Evolutionary conservation across 2,888 invertebrate genomes (phyloP).

Genomic region (Drosophila falleni): DNA sequence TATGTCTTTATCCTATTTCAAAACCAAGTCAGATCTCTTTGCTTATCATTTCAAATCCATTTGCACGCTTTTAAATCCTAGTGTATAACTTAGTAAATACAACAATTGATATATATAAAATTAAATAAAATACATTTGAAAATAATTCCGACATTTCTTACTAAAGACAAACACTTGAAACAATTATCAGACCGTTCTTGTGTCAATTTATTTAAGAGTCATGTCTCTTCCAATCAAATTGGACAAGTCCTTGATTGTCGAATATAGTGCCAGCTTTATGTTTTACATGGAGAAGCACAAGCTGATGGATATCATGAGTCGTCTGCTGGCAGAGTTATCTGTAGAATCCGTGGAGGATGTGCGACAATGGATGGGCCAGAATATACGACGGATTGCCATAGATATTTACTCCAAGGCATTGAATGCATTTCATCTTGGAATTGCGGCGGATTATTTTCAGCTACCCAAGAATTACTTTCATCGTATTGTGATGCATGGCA

Average conservation of each 20-base stretch:
- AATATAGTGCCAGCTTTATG: slow-evolving; percentile 79
- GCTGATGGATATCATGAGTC: slow-evolving; percentile 79
- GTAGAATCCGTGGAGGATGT: slow-evolving; percentile 59
- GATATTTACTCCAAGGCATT: slow-evolving; percentile 72
- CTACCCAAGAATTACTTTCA: slow-evolving; percentile 80
- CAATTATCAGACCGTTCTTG: background rate
- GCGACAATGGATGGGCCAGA: slow-evolving; percentile 75
- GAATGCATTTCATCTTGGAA: slow-evolving; percentile 57
- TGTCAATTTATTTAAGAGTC: background rate
- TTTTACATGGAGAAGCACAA: slow-evolving; percentile 83
- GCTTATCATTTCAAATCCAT: background rate
- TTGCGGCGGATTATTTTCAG: slow-evolving; percentile 60
- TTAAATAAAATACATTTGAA: slow-evolving; percentile 6
- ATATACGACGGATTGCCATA: slow-evolving; percentile 70
- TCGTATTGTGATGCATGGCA: slow-evolving; percentile 87
- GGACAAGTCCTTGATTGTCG: slow-evolving; percentile 54
- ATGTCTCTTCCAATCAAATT: slow-evolving; percentile 64
- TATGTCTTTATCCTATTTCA: background rate
- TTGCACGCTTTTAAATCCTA: background rate
- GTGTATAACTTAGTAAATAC: background rate
- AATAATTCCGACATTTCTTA: background rate
- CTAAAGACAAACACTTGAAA: background rate
- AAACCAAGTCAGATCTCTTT: background rate
- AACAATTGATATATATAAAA: slow-evolving; percentile 3
- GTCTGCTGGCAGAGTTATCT: slow-evolving; percentile 71